Percentiles rank a stretch among this genome's conserved stretches.
Evolutionary conservation across 2,888 invertebrate species (phyloP).

Genomic region (Laothoe populi): DNA sequence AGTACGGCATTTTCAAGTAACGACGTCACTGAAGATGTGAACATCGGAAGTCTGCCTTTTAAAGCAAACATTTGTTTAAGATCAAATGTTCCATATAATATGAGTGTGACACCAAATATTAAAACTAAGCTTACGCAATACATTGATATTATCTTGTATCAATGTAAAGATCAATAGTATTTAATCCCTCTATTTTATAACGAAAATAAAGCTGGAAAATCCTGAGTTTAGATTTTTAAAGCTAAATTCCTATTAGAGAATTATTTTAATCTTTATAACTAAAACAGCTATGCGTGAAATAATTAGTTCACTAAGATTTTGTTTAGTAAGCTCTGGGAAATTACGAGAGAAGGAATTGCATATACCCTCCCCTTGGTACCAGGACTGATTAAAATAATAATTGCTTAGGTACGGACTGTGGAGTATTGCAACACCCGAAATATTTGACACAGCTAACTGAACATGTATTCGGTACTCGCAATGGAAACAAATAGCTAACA

Average conservation of each 20-base stretch:
- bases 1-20: too few relatives aligned
- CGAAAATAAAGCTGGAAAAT: too few relatives aligned
- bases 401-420: conserved; percentile 42
- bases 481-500: conserved; percentile 28
- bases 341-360: conserved; percentile 1
- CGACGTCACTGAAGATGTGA: too few relatives aligned
- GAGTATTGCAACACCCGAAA: conserved; percentile 52
- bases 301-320: neutral
- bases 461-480: conserved; percentile 29
- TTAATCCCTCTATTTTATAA: neutral
- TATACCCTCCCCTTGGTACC: conserved; percentile 31
- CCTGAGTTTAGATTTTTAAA: too few relatives aligned
- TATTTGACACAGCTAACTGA: conserved; percentile 47
- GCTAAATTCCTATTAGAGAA: too few relatives aligned
- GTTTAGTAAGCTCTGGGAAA: neutral
- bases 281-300: conserved; percentile 3
- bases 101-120: too few relatives aligned
- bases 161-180: conserved; percentile 1
- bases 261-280: neutral
- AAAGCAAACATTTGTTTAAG: too few relatives aligned
- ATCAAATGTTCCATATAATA: too few relatives aligned
- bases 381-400: conserved; percentile 56
- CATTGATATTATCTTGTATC: too few relatives aligned
- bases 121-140: too few relatives aligned
- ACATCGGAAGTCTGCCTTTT: too few relatives aligned